These are phyloP conservation scores for Platycnemis pennipes DNA, from an alignment of 2,888 invertebrate species.

Conservation along the genomic window DNA sequence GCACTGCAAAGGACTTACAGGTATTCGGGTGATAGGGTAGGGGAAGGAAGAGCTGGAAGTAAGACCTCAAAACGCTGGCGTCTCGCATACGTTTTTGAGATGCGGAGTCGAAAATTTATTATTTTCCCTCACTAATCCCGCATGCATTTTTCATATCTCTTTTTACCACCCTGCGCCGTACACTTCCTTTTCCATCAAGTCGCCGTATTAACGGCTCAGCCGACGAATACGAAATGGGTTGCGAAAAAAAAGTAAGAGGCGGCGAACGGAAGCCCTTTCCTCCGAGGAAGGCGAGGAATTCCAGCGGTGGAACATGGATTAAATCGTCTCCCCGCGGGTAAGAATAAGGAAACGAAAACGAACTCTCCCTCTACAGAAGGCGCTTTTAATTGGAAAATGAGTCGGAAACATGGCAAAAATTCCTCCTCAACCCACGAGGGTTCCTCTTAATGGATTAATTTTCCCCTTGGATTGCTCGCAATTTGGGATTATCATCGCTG, in stretches of 20 bases:
- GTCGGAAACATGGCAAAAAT: slow-evolving; percentile 5
- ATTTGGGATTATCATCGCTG: slow-evolving; percentile 4
- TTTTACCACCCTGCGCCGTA: background rate
- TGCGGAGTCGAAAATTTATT: background rate
- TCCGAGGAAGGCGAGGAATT: background rate
- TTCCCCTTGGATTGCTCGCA: slow-evolving; percentile 16
- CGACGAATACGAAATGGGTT: background rate
- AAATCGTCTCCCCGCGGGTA: background rate
- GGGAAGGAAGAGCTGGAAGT: background rate
- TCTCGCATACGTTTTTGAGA: background rate
- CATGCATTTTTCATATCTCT: slow-evolving; percentile 10
- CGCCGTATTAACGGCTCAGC: slow-evolving; percentile 9
- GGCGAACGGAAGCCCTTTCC: background rate
- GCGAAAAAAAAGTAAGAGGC: background rate
- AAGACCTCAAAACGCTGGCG: background rate
- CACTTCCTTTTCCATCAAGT: slow-evolving; percentile 28
- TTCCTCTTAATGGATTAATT: slow-evolving; percentile 21
- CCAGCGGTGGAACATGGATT: slow-evolving; percentile 5
- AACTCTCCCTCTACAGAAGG: background rate
- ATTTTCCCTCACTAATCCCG: slow-evolving; percentile 31
- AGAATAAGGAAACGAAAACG: background rate
- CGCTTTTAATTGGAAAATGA: slow-evolving; percentile 31
- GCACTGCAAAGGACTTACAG: background rate
- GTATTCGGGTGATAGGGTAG: background rate
- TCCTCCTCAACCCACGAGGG: background rate